Evolutionary conservation across 2,113 vertebrate species (phyloP).

Genomic region (Passer domesticus): DNA sequence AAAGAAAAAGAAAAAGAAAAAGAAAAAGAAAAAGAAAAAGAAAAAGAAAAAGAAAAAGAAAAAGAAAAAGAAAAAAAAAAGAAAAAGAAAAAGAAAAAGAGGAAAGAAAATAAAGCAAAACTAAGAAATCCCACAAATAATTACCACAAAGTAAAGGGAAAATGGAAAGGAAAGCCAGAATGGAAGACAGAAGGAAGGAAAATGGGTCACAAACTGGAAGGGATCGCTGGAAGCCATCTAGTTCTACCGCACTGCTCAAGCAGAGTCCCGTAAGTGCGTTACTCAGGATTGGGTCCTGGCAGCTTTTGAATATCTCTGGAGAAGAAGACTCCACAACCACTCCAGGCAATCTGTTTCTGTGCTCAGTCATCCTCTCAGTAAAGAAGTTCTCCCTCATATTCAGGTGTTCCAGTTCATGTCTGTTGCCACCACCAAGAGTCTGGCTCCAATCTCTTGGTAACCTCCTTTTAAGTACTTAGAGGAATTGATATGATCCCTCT

Average conservation of each 20-base stretch:
- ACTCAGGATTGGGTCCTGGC: neutral
- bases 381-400: neutral
- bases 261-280: fast-evolving
- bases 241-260: neutral
- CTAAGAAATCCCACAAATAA: neutral
- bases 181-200: neutral
- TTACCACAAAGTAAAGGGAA: neutral
- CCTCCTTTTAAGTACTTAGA: neutral
- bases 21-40: too few species aligned
- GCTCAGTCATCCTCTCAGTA: neutral
- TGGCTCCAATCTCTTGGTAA: neutral
- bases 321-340: neutral
- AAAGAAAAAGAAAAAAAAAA: too few species aligned
- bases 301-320: neutral
- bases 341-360: neutral
- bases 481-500: neutral
- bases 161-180: neutral
- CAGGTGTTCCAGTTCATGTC: neutral
- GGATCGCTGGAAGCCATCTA: neutral
- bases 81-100: too few species aligned
- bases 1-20: too few species aligned
- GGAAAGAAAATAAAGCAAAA: neutral
- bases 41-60: too few species aligned
- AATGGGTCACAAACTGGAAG: neutral
- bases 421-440: neutral